Conservation (phyloP, 2,113 vertebrate genomes). For the Pheucticus melanocephalus region DNA sequence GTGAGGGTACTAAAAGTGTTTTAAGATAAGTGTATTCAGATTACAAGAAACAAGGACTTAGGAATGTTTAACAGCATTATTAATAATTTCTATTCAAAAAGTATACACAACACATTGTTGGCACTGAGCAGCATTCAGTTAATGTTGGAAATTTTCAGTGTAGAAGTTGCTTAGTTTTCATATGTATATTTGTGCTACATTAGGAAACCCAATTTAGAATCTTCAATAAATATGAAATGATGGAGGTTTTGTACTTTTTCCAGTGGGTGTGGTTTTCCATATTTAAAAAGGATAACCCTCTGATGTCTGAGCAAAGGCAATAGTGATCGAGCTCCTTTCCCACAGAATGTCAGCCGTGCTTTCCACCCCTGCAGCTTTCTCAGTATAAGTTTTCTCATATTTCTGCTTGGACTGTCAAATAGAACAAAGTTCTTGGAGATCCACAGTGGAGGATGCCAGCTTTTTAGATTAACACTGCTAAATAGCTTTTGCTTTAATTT, state of each 20-base stretch:
- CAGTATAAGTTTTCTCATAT: neutral
- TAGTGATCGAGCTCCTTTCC: neutral
- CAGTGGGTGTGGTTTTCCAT: neutral
- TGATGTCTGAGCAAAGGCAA: neutral
- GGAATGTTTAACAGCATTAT: neutral
- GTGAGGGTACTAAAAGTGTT: neutral
- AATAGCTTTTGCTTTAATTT: neutral
- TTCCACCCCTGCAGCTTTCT: neutral
- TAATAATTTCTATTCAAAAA: neutral
- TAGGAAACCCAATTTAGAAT: neutral
- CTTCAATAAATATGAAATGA: neutral
- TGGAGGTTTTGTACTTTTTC: neutral
- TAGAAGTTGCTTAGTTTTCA: neutral
- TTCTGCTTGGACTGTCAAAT: neutral
- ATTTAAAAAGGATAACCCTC: neutral
- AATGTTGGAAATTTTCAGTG: neutral
- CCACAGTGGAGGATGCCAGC: neutral
- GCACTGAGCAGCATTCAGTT: fast-evolving
- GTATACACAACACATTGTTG: neutral
- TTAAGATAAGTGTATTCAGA: neutral
- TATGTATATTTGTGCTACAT: neutral
- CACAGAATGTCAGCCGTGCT: neutral
- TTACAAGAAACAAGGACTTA: neutral
- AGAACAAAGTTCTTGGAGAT: neutral
- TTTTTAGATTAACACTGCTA: neutral